phyloP scores from a whole-genome alignment of 2,888 invertebrate genomes.

The Hypolimnas misippus region DNA sequence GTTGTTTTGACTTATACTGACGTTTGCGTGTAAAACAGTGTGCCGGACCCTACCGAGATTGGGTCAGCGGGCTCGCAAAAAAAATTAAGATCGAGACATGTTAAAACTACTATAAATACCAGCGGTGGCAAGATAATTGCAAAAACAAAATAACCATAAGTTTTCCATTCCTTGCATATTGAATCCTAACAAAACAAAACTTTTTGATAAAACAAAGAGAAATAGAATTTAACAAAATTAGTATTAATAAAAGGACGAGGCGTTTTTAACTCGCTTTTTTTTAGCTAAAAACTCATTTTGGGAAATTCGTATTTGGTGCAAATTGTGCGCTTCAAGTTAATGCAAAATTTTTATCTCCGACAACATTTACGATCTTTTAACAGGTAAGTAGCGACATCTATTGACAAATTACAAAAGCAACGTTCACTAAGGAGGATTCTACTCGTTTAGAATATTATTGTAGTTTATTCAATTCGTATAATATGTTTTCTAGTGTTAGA shows the following conservation, averaged over 20 bases:
- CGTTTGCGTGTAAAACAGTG: constrained; percentile 63
- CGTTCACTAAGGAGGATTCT: constrained; percentile 7
- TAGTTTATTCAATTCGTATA: constrained; percentile 23
- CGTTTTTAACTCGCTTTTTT: too few relatives aligned
- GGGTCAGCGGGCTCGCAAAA: constrained; percentile 32
- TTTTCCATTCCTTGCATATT: too few relatives aligned
- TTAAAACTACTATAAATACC: constrained; percentile 24
- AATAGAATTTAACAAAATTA: too few relatives aligned
- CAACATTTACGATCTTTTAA: neutral
- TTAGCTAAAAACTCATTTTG: too few relatives aligned
- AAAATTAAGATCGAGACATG: constrained; percentile 32
- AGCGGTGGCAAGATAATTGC: constrained; percentile 26
- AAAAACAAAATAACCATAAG: too few relatives aligned
- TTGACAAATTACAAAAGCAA: constrained; percentile 22
- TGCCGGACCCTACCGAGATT: constrained; percentile 27
- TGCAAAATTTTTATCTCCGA: too few relatives aligned
- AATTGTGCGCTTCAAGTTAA: too few relatives aligned
- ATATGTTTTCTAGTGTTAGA: constrained; percentile 22
- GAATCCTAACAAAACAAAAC: too few relatives aligned
- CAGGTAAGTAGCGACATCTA: constrained; percentile 49
- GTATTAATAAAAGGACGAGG: too few relatives aligned
- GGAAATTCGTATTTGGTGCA: too few relatives aligned
- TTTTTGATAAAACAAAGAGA: too few relatives aligned
- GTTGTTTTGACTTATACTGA: constrained; percentile 79
- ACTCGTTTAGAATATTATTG: constrained; percentile 10